Percentiles rank a stretch among this genome's conserved stretches.
These are phyloP conservation scores for Octodonta nipae DNA, from an alignment of 2,888 invertebrate genomes.

Conservation along the genomic window DNA sequence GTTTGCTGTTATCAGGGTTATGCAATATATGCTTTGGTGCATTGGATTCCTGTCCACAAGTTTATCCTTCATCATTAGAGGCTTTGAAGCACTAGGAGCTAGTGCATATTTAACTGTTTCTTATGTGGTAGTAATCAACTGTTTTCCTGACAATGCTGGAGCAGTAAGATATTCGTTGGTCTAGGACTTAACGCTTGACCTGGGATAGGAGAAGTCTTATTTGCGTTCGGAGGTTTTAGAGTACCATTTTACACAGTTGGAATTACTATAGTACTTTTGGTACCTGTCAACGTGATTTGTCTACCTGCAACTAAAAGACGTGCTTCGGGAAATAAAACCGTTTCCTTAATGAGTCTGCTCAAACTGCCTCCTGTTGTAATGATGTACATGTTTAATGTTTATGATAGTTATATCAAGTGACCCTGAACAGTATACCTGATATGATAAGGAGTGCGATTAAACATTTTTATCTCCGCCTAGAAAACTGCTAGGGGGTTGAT, in stretches of 20 bases:
- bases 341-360: too few relatives aligned
- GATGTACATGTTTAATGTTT: too few relatives aligned
- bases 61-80: constrained; percentile 57
- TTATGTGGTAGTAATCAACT: constrained; percentile 61
- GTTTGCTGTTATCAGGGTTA: too few relatives aligned
- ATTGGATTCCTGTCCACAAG: constrained; percentile 51
- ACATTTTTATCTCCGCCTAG: too few relatives aligned
- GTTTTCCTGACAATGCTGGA: constrained; percentile 61
- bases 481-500: too few relatives aligned
- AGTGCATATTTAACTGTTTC: constrained; percentile 64
- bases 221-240: constrained; percentile 65
- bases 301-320: constrained; percentile 48
- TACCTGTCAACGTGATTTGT: constrained; percentile 49
- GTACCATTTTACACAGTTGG: constrained; percentile 66
- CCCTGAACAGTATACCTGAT: too few relatives aligned
- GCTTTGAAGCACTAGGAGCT: constrained; percentile 60
- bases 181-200: constrained; percentile 70
- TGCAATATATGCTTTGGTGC: too few relatives aligned
- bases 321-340: too few relatives aligned
- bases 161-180: constrained; percentile 65
- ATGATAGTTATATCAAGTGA: too few relatives aligned
- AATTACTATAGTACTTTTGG: constrained; percentile 46
- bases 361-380: too few relatives aligned
- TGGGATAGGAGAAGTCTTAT: constrained; percentile 61
- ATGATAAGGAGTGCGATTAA: too few relatives aligned